phyloP scores from a whole-genome alignment of 2,888 invertebrate genomes.

The Hydrotaea cyrtoneurina region DNA sequence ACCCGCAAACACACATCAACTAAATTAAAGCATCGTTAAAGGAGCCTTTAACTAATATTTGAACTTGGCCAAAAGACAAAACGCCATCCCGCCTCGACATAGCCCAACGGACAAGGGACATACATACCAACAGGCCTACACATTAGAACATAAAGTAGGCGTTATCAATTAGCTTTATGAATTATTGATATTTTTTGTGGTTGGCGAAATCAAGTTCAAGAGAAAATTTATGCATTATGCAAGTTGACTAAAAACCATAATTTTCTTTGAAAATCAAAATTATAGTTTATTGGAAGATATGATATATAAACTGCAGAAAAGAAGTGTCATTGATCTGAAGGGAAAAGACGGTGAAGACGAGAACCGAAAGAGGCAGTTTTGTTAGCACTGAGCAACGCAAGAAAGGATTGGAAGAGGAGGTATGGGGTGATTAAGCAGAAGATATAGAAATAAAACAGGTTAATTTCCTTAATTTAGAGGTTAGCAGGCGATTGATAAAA shows the following conservation, averaged over 20 bases:
- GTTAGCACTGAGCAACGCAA: too few relatives aligned
- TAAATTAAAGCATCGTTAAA: conserved; percentile 52
- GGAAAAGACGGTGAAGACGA: background rate
- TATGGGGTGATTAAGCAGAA: too few relatives aligned
- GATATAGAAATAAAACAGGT: too few relatives aligned
- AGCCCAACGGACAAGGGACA: conserved; percentile 11
- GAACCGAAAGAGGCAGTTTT: too few relatives aligned
- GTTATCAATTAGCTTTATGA: conserved; percentile 80
- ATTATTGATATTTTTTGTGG: conserved; percentile 73
- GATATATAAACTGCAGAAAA: conserved; percentile 44
- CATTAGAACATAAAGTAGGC: conserved; percentile 72
- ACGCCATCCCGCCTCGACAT: background rate
- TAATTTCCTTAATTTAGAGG: too few relatives aligned
- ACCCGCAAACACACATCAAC: conserved; percentile 40
- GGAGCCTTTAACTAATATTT: conserved; percentile 62
- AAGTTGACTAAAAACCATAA: conserved; percentile 60
- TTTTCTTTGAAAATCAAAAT: conserved; percentile 62
- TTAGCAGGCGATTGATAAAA: too few relatives aligned
- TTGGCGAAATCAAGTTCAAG: background rate
- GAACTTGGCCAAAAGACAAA: conserved; percentile 54
- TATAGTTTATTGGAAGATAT: conserved; percentile 55
- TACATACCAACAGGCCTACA: background rate
- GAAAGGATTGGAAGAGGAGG: too few relatives aligned
- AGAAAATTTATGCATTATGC: conserved; percentile 62
- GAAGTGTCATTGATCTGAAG: conserved; percentile 61